Conservation (phyloP, 2,888 invertebrate species). For the Rhimphoctona megacephalus region DNA sequence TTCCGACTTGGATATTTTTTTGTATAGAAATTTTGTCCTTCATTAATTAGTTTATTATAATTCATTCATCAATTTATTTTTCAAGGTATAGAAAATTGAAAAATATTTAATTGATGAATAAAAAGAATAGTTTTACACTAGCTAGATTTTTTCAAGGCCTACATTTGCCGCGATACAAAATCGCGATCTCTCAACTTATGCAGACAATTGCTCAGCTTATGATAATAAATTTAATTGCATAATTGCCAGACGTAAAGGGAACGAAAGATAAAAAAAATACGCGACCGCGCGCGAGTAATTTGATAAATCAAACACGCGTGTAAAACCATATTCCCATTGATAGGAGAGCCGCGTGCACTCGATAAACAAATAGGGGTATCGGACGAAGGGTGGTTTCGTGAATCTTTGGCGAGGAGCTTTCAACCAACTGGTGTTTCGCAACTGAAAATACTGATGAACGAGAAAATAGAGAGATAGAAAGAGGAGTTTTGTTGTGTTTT, state of each 20-base stretch:
- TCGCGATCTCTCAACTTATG: background rate
- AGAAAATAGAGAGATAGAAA: constrained; percentile 11
- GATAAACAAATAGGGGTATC: constrained; percentile 14
- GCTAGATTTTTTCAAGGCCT: background rate
- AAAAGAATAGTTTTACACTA: background rate
- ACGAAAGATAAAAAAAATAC: background rate
- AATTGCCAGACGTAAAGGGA: background rate
- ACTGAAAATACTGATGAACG: constrained; percentile 25
- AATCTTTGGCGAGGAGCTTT: constrained; percentile 36
- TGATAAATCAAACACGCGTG: constrained; percentile 14
- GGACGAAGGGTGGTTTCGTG: constrained; percentile 14
- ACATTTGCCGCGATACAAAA: background rate
- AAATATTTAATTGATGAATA: background rate
- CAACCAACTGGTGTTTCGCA: constrained; percentile 5
- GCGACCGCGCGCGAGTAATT: background rate
- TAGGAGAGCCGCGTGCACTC: background rate
- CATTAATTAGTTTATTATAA: background rate
- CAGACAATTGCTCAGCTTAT: too few species aligned
- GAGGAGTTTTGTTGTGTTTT: constrained; percentile 47
- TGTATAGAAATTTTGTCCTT: background rate
- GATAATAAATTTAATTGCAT: background rate
- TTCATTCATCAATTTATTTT: background rate
- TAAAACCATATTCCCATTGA: constrained; percentile 38
- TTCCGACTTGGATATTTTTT: background rate
- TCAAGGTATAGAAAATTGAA: background rate